Conservation (phyloP, 35 echinoderm and acorn worm species). For the Amphiura filiformis region DNA sequence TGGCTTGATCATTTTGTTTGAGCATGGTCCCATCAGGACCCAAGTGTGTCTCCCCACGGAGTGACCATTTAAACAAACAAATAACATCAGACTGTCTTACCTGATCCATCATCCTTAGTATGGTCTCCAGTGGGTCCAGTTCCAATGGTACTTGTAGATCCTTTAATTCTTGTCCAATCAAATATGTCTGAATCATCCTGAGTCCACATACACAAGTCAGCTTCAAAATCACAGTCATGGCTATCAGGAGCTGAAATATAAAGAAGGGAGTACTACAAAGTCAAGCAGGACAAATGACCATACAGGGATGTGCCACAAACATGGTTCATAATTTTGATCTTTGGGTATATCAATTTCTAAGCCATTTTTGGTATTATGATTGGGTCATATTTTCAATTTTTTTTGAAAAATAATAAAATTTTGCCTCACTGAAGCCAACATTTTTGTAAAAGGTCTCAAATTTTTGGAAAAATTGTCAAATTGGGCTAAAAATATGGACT, state of each 20-base stretch:
- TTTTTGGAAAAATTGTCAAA: background rate
- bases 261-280: background rate
- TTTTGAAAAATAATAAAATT: no score
- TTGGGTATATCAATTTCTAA: background rate
- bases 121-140: constrained; percentile 61
- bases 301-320: no score
- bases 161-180: constrained; percentile 57
- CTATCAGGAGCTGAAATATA: constrained; percentile 55
- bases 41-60: no score
- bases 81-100: no score
- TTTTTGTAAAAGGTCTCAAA: background rate
- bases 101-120: constrained; percentile 45
- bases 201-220: constrained; percentile 45
- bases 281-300: no score
- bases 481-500: background rate
- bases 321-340: background rate
- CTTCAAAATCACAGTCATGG: constrained; percentile 92
- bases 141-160: constrained; percentile 39
- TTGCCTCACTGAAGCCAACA: background rate
- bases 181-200: constrained; percentile 61
- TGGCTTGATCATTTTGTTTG: no score
- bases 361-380: no score
- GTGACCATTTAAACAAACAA: no score
- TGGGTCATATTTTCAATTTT: no score
- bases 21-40: no score